phyloP scores from a whole-genome alignment of 2,888 invertebrate species.

The Mimachlamys varia region DNA sequence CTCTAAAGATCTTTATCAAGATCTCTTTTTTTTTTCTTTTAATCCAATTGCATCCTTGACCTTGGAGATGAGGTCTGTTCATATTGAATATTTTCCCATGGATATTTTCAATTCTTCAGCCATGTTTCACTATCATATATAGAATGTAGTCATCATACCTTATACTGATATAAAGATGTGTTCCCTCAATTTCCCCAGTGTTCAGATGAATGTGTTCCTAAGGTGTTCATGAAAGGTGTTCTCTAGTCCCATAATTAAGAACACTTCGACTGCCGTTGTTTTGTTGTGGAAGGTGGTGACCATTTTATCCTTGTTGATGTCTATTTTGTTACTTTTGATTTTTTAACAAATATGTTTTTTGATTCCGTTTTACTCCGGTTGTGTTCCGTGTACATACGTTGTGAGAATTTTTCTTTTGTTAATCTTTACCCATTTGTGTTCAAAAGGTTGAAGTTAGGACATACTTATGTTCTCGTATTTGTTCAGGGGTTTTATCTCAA shows the following conservation, averaged over 20 bases:
- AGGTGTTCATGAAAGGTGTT: constrained; percentile 11
- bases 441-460: background rate
- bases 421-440: constrained; percentile 15
- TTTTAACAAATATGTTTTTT: background rate
- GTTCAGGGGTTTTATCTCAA: background rate
- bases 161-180: background rate
- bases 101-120: background rate
- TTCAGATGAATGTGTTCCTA: background rate
- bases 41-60: background rate
- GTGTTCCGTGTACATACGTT: constrained; percentile 14
- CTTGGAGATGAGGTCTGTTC: background rate
- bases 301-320: constrained; percentile 32
- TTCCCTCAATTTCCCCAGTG: background rate
- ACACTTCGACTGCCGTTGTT: constrained; percentile 9
- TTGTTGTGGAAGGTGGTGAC: constrained; percentile 14
- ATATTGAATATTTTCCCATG: background rate
- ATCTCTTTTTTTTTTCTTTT: background rate
- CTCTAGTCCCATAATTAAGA: constrained; percentile 34
- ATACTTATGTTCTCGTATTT: background rate
- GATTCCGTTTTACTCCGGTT: constrained; percentile 26
- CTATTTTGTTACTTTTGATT: constrained; percentile 18
- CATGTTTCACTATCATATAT: background rate
- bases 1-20: background rate
- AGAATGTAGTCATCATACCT: background rate
- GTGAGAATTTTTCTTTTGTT: background rate